These are phyloP conservation scores for Aleiodes leptofemur DNA, from an alignment of 2,888 invertebrate species.

Conservation along the genomic window DNA sequence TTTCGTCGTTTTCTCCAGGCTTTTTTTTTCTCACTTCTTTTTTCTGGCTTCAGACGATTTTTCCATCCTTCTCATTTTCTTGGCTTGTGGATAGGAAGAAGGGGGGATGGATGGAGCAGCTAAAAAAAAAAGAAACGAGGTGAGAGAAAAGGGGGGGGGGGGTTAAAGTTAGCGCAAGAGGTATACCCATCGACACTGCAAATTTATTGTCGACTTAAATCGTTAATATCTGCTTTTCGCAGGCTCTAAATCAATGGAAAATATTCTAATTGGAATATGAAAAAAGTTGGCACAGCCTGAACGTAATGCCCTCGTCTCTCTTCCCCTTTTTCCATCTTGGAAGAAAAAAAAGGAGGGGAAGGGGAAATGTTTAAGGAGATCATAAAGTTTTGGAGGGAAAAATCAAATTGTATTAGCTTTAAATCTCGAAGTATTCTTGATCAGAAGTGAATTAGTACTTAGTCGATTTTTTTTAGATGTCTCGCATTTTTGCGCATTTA, in stretches of 20 bases:
- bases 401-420: constrained; percentile 35
- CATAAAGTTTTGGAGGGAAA: constrained; percentile 24
- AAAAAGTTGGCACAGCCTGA: constrained; percentile 71
- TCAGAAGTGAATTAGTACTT: constrained; percentile 1
- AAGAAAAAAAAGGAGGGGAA: neutral
- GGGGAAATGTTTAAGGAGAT: constrained; percentile 22
- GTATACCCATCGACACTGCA: constrained; percentile 66
- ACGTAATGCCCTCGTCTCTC: constrained; percentile 36
- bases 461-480: neutral
- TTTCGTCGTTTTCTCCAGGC: constrained; percentile 43
- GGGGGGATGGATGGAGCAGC: neutral
- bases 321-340: neutral
- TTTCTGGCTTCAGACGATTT: constrained; percentile 4
- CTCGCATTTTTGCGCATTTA: no score
- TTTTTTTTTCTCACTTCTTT: constrained; percentile 29
- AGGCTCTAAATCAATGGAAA: constrained; percentile 74
- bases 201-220: constrained; percentile 73
- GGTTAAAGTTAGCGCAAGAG: constrained; percentile 19
- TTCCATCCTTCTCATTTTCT: constrained; percentile 38
- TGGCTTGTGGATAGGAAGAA: constrained; percentile 30
- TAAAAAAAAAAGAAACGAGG: constrained; percentile 25
- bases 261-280: constrained; percentile 76
- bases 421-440: constrained; percentile 2
- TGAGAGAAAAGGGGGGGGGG: constrained; percentile 22
- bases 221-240: constrained; percentile 72